Conservation (phyloP, 2,113 vertebrate species). For the Tragulus kanchil region DNA sequence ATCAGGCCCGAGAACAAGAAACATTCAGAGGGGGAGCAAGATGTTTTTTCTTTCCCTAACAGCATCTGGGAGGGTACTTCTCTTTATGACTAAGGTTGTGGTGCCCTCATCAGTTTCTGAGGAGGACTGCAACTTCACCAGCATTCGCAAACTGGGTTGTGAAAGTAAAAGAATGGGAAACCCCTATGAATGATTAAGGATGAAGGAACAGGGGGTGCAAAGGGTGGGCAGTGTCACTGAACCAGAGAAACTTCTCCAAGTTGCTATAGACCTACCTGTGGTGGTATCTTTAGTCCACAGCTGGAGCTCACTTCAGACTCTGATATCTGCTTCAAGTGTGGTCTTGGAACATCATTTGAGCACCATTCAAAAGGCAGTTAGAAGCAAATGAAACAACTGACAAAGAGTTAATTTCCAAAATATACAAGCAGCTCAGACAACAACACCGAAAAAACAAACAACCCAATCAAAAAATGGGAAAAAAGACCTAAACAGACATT, state of each 20-base stretch:
- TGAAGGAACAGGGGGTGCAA: neutral
- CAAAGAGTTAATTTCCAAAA: too few species aligned
- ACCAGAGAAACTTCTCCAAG: neutral
- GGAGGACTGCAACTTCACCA: neutral
- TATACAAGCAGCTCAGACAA: too few species aligned
- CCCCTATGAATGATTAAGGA: neutral
- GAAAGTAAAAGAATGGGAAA: neutral
- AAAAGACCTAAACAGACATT: too few species aligned
- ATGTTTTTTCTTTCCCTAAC: neutral
- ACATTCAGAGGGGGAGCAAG: neutral
- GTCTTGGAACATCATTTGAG: neutral
- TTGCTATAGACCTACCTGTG: slow-evolving; percentile 13
- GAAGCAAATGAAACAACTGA: too few species aligned
- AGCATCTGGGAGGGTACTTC: neutral
- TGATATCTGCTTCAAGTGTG: neutral
- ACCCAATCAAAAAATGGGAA: too few species aligned
- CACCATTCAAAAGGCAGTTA: neutral
- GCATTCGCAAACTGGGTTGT: neutral
- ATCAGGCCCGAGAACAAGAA: neutral
- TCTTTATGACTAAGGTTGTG: neutral
- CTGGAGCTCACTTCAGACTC: neutral
- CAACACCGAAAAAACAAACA: too few species aligned
- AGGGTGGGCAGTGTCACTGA: neutral
- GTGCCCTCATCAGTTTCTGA: slow-evolving; percentile 48
- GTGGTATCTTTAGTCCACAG: slow-evolving; percentile 56